Conservation (phyloP, 2,113 vertebrate genomes). For the Callaeas wilsoni region DNA sequence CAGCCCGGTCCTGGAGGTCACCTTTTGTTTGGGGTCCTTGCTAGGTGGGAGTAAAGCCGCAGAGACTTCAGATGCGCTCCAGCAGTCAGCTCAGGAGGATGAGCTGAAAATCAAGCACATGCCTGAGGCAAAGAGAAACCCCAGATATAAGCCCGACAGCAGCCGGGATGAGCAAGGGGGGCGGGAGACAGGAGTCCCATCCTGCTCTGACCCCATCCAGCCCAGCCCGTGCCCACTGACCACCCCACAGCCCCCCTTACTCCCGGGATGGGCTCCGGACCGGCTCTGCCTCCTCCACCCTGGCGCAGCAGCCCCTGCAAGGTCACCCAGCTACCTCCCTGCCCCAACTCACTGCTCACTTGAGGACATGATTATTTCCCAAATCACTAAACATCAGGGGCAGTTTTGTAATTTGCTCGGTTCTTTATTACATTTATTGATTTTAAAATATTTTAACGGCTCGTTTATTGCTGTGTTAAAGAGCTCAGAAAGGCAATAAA, state of each 20-base stretch:
- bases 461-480: constrained; percentile 34
- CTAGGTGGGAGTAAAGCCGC: neutral
- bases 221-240: accelerated
- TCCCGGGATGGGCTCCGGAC: accelerated
- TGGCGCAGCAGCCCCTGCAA: neutral
- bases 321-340: neutral
- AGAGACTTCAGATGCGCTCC: accelerated
- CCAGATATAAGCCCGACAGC: neutral
- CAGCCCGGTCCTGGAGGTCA: neutral
- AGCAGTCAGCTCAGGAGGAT: neutral
- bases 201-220: neutral
- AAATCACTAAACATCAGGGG: constrained; percentile 8
- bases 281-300: neutral
- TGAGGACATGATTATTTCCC: constrained; percentile 8
- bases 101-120: neutral
- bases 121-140: neutral
- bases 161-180: neutral
- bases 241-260: neutral
- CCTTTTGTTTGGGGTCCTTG: neutral
- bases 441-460: constrained; percentile 55
- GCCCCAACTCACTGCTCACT: neutral
- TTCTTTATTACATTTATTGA: constrained; percentile 58
- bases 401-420: neutral
- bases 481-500: constrained; percentile 44
- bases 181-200: neutral